Evolutionary conservation across 2,888 invertebrate species (phyloP).

Genomic region (Salpingus planirostris): DNA sequence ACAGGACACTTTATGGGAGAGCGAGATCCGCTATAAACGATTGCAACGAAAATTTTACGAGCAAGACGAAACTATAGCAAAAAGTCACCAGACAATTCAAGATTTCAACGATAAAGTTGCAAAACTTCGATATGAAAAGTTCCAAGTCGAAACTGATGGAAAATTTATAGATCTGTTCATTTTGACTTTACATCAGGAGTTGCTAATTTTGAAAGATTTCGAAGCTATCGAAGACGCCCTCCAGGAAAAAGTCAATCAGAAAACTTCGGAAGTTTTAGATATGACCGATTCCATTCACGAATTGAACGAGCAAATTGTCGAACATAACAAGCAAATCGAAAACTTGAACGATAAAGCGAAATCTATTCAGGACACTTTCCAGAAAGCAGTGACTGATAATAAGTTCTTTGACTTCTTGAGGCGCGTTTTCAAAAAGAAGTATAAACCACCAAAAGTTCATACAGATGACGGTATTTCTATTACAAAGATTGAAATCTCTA

Average conservation of each 20-base stretch:
- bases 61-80: conserved; percentile 55
- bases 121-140: conserved; percentile 48
- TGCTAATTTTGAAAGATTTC: conserved; percentile 63
- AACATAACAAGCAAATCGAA: conserved; percentile 40
- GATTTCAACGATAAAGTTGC: conserved; percentile 58
- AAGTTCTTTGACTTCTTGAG: conserved; percentile 71
- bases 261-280: conserved; percentile 40
- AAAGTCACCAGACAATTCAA: conserved; percentile 50
- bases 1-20: conserved; percentile 45
- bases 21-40: conserved; percentile 42
- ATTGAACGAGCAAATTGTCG: conserved; percentile 47
- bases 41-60: conserved; percentile 47
- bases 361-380: conserved; percentile 48
- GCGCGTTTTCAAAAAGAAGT: conserved; percentile 77
- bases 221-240: conserved; percentile 61
- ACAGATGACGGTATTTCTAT: conserved; percentile 43
- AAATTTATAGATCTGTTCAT: conserved; percentile 55
- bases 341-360: conserved; percentile 43
- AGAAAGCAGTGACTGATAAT: conserved; percentile 52
- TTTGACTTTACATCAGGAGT: conserved; percentile 62
- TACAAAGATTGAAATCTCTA: too few relatives aligned
- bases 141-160: conserved; percentile 49
- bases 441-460: conserved; percentile 55
- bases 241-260: conserved; percentile 38
- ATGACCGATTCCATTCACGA: conserved; percentile 46